phyloP scores from a whole-genome alignment of 2,888 invertebrate species.

The Rhagium mordax region DNA sequence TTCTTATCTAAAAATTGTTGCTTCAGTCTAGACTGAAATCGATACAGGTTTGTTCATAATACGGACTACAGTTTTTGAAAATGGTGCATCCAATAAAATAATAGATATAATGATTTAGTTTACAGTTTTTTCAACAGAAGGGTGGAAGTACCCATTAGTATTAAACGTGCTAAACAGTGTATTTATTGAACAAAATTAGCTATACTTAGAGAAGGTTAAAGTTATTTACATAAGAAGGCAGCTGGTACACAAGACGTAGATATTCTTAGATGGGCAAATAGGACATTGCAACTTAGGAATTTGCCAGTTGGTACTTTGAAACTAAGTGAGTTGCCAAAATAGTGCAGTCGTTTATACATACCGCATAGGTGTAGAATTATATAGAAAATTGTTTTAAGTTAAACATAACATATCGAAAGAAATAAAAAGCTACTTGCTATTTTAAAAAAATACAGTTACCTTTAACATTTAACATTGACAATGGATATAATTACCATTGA shows the following conservation, averaged over 20 bases:
- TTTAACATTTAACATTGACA: too few species aligned
- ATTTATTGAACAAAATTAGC: neutral
- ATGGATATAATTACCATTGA: too few species aligned
- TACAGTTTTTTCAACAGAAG: neutral
- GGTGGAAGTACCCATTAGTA: neutral
- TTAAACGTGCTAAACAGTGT: neutral
- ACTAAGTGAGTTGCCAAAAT: neutral
- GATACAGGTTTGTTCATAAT: neutral
- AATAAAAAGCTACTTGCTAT: too few species aligned
- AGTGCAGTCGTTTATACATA: neutral
- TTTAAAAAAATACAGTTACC: too few species aligned
- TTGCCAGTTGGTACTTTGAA: slow-evolving; percentile 4
- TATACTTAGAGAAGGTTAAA: slow-evolving; percentile 1
- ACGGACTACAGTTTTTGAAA: neutral
- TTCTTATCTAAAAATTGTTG: neutral
- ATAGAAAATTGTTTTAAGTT: too few species aligned
- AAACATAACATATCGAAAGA: too few species aligned
- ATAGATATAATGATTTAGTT: neutral
- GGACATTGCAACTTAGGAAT: slow-evolving; percentile 15
- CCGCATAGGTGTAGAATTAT: too few species aligned
- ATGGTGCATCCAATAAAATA: neutral
- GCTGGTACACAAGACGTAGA: neutral
- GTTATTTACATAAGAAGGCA: slow-evolving; percentile 12
- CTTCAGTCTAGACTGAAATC: neutral
- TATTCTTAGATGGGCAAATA: slow-evolving; percentile 19